Base-by-base conservation (phyloP, 2,888 invertebrate species). In the Rhingia campestris region DNA sequence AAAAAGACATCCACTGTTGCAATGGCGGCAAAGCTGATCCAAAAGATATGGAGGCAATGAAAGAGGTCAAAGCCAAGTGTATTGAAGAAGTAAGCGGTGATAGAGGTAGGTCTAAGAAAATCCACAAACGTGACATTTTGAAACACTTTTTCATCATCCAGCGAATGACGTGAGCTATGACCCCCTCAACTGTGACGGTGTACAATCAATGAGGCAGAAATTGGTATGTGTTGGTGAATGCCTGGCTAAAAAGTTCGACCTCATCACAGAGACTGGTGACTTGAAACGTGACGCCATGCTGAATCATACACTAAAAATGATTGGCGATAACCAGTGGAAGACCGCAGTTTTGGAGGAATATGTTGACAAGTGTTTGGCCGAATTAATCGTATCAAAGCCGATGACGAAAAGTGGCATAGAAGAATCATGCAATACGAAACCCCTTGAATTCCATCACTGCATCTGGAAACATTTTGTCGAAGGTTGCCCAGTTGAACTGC, bases 131-230 rank as follows among this genome's bases (percentile, higher is more conserved):
- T 63, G 43, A 14, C 3, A 41, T 41, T 45, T 43, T 51, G 53
- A 56, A 22, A 53, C 12, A 10, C 6, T 6, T 9, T 6, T 39
- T 63, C 12, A 30, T 6, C 33, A n/a, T 7, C 53, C 30, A 87
- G 87, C 79, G 22, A 64, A 64, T 59, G 86, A 86, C 41, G 76
- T 76, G 22, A 56, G 66, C 30, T 86, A 85, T 30, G 87, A 88
- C 86, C 88, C 88, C 30, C 87, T 88, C 63, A 86, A 86, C 59
- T 88, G 88, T 61, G 86, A 87, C n/a, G 80, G 87, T 22, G 79
- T 88, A 64, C 54, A 77, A 49, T 53, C 81, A 51, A 75, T 87
- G 6, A 88, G 87, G 54, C 63, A 86, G 22, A 72, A 88, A 56
- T 82, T 87, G 7, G 64, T 86, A 5, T 89, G 88, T 67, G 70